A percentile compares a stretch with the other conserved stretches of the same genome.
These are phyloP conservation scores for Goniozus legneri DNA, from an alignment of 1,140 invertebrate species.

Conservation along the genomic window DNA sequence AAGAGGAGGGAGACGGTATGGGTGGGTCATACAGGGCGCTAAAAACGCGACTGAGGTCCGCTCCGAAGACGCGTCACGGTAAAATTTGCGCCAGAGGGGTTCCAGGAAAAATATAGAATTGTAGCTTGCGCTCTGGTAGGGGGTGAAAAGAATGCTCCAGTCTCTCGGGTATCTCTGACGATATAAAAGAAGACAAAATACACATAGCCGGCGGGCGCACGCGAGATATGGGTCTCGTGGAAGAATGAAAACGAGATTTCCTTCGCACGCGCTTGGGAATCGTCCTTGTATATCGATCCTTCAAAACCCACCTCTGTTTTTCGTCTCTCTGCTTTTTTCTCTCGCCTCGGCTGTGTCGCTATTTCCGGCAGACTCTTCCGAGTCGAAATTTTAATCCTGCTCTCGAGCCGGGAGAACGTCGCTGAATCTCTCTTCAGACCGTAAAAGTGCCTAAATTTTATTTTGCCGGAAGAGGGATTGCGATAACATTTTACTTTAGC, in stretches of 20 bases:
- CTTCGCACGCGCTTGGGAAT: conserved; percentile 21
- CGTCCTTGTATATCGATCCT: conserved; percentile 1
- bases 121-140: no score
- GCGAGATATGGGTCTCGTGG: conserved; percentile 21
- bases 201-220: conserved; percentile 22
- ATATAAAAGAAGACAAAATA: conserved; percentile 41
- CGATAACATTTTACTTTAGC: no score
- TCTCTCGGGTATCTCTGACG: conserved; percentile 31
- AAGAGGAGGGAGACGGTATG: no score
- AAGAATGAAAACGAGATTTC: conserved; percentile 36
- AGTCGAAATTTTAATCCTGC: no score
- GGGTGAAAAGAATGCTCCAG: no score
- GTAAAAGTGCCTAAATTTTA: no score
- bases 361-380: no score
- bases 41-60: conserved; percentile 16
- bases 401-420: no score
- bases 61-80: conserved; percentile 11
- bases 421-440: no score
- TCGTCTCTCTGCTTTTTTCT: background rate
- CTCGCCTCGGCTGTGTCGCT: no score
- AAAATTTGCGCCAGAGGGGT: conserved; percentile 16
- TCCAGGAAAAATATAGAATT: conserved; percentile 34
- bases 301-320: background rate
- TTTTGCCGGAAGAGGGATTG: no score
- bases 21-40: conserved; percentile 14